Conservation (phyloP, 2,888 invertebrate species). For the Nomada fabriciana region DNA sequence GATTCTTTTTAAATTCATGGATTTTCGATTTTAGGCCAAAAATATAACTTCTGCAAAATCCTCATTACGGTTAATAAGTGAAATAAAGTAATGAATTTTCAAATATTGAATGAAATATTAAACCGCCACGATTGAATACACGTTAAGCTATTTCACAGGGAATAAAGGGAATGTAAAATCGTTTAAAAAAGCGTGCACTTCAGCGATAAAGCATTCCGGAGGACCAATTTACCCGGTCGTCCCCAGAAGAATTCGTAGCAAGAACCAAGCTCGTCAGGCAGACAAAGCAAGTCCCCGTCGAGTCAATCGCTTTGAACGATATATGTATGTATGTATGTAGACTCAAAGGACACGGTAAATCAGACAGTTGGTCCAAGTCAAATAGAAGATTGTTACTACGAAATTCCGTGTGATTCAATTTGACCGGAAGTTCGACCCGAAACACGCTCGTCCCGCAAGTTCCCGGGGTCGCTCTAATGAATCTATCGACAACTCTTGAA, state of each 20-base stretch:
- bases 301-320: slow-evolving; percentile 23
- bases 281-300: slow-evolving; percentile 3
- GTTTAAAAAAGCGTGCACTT: not conserved
- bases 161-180: not conserved
- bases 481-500: slow-evolving; percentile 65
- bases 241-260: slow-evolving; percentile 15
- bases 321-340: slow-evolving; percentile 19
- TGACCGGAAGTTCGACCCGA: slow-evolving; percentile 68
- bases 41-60: too few relatives aligned
- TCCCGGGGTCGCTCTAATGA: slow-evolving; percentile 61
- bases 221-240: slow-evolving; percentile 13
- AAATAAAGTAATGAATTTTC: too few relatives aligned
- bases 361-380: slow-evolving; percentile 77
- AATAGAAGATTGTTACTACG: slow-evolving; percentile 78
- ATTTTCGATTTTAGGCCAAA: too few relatives aligned
- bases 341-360: slow-evolving; percentile 69
- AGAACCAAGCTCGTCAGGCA: slow-evolving; percentile 12
- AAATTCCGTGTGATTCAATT: slow-evolving; percentile 76
- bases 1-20: too few relatives aligned
- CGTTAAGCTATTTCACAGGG: not conserved
- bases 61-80: too few relatives aligned
- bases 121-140: not conserved
- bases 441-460: slow-evolving; percentile 50
- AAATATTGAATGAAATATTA: too few relatives aligned
- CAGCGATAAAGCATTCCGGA: not conserved